Evolutionary conservation across 1,140 invertebrate species (phyloP), one percentile per base, ranked within the genome.

Genomic region (Neodiprion virginianus): DNA sequence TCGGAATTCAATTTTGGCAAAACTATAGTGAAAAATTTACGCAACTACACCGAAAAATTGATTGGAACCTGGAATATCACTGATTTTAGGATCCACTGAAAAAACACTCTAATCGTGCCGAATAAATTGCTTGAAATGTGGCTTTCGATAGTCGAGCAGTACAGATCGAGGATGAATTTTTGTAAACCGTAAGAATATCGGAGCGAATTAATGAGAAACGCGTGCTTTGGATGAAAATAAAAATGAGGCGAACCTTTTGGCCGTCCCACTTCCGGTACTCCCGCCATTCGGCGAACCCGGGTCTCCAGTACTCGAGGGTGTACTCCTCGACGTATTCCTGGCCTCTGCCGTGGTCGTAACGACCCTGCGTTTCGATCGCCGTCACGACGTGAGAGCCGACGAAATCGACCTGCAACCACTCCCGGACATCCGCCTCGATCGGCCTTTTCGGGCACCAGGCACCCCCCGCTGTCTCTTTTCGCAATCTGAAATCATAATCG

Each of bases 321-420:
- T 94, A 96, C 72, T 92, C 89, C 81, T 94, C 93, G 23, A 93
- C 90, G 84, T 92, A 96, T 83, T 96, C 95, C 77, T 92, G 90
- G 47, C 95, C 95, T 79, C 92, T 90, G 48, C 95, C 95, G 77
- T 93, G 92, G 74, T 94, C 94, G 86, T 92, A 95, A 23, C 95
- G 91, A 21, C 95, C 95, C 84, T 96, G 95, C 10, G 93, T 94
- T 82, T 95, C 93, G 67, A 96, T 91, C 48, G 89, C 91, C 8
- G 92, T 94, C 76, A 96, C 89, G 69, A 95, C 89, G 79, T 92
- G 91, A 49, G 92, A 87, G 21, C 86, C 85, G 1, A 86, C 86
- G n/a, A 96, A 88, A 81, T 95, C 92, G 68, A 96, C 92, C 87
- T 96, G 91, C n/a, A 96, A 83, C 85, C 92, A 96, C 84, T 96